These are phyloP conservation scores for Galbula dea DNA, from an alignment of 2,113 vertebrate species.

Conservation along the genomic window DNA sequence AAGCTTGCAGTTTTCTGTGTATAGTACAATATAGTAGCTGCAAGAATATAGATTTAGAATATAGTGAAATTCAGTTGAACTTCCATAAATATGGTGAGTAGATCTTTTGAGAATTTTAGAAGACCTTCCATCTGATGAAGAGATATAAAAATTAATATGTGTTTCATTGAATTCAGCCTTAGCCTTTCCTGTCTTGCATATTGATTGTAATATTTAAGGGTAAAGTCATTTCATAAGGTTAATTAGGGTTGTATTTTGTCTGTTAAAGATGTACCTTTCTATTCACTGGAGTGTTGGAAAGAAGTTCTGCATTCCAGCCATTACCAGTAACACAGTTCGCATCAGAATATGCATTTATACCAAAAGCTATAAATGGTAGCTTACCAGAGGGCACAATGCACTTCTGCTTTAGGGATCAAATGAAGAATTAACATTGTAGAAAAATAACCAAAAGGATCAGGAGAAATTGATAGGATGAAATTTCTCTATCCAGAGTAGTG, in stretches of 20 bases:
- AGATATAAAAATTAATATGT: neutral
- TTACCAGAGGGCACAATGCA: neutral
- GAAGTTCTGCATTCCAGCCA: neutral
- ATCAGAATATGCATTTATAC: neutral
- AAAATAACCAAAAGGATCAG: neutral
- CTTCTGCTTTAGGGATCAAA: neutral
- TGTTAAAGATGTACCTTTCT: neutral
- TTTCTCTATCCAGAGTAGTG: neutral
- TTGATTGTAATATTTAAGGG: neutral
- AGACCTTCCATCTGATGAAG: neutral
- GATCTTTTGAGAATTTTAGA: neutral
- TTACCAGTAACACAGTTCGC: neutral
- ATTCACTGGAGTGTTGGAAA: neutral
- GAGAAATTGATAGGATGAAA: neutral
- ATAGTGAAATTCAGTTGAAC: neutral
- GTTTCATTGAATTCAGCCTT: neutral
- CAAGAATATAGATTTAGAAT: neutral
- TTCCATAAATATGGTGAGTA: neutral
- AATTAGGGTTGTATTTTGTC: neutral
- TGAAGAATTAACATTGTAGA: neutral
- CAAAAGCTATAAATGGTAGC: neutral
- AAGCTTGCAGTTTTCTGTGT: neutral
- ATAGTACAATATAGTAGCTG: neutral
- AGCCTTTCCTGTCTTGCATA: neutral
- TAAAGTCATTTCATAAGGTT: neutral